A percentile compares a stretch with the other conserved stretches of the same genome.
Evolutionary conservation across 2,113 vertebrate genomes (phyloP).

Genomic region (Carollia perspicillata): DNA sequence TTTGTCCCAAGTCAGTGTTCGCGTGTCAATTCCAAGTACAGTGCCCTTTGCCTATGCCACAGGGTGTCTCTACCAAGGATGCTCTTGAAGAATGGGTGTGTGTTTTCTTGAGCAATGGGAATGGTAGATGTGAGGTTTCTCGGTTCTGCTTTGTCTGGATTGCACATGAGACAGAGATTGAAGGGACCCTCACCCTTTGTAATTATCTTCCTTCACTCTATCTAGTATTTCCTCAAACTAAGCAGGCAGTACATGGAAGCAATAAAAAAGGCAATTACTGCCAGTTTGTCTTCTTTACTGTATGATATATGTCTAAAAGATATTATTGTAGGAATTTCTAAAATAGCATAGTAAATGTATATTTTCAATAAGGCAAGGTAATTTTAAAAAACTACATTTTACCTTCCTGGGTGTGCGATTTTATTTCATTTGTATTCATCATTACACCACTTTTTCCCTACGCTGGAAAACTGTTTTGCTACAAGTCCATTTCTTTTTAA

Average conservation of each 20-base stretch:
- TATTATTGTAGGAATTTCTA: background rate
- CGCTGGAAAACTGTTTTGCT: conserved; percentile 37
- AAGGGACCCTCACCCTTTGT: background rate
- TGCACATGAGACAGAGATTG: background rate
- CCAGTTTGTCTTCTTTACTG: background rate
- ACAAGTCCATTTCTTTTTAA: conserved; percentile 50
- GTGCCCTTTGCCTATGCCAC: background rate
- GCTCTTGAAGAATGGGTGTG: fast-evolving
- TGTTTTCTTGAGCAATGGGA: background rate
- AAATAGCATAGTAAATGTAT: background rate
- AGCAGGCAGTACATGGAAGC: background rate
- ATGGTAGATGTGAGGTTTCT: fast-evolving
- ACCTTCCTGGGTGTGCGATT: background rate
- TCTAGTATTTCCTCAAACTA: background rate
- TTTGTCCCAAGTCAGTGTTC: background rate
- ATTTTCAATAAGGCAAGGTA: background rate
- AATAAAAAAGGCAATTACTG: background rate
- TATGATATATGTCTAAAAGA: background rate
- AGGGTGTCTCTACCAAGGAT: fast-evolving
- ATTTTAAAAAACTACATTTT: conserved; percentile 8
- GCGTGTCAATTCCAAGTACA: background rate
- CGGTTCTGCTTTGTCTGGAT: background rate
- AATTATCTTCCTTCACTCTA: background rate
- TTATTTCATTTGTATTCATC: background rate
- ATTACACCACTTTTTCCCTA: background rate